These are phyloP conservation scores for Geopemphigus sp. DNA, from an alignment of 1,140 invertebrate species.

Conservation along the genomic window DNA sequence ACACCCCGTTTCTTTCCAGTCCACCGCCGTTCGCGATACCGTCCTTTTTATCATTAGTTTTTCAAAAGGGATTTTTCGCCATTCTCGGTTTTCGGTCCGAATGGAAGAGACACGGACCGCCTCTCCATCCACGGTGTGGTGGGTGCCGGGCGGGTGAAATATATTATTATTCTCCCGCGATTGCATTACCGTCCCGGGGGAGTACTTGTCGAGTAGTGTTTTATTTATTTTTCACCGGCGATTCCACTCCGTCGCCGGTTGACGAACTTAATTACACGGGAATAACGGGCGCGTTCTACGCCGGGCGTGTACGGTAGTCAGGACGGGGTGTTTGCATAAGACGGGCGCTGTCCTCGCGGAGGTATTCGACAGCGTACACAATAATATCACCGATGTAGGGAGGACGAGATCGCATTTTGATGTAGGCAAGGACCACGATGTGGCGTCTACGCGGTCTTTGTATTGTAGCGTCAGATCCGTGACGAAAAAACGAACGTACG, in stretches of 20 bases:
- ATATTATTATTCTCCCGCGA: conserved; percentile 13
- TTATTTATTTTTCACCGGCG: neutral
- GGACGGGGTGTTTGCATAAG: no score
- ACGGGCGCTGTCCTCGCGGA: no score
- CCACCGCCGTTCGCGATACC: neutral
- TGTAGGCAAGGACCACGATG: no score
- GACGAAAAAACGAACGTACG: no score
- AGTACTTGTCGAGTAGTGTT: neutral
- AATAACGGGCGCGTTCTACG: no score
- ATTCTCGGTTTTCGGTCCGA: neutral
- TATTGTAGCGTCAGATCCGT: no score
- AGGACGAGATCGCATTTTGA: no score
- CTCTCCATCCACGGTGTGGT: neutral
- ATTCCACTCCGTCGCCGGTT: neutral
- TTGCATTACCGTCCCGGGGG: neutral
- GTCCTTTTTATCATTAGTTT: conserved; percentile 9
- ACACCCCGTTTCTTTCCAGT: neutral
- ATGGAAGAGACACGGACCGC: neutral
- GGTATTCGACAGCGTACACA: no score
- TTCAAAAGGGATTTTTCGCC: neutral
- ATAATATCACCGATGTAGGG: no score
- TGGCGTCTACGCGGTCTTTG: no score
- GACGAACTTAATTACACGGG: conserved; percentile 3
- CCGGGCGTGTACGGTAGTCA: no score
- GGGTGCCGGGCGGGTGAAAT: neutral